A percentile compares a stretch with the other conserved stretches of the same genome.
These are phyloP conservation scores for Aurelia aurita complex sp. Pacific DNA, from an alignment of 30 jellyfish, hydroid and myxozoan genomes.

Conservation along the genomic window DNA sequence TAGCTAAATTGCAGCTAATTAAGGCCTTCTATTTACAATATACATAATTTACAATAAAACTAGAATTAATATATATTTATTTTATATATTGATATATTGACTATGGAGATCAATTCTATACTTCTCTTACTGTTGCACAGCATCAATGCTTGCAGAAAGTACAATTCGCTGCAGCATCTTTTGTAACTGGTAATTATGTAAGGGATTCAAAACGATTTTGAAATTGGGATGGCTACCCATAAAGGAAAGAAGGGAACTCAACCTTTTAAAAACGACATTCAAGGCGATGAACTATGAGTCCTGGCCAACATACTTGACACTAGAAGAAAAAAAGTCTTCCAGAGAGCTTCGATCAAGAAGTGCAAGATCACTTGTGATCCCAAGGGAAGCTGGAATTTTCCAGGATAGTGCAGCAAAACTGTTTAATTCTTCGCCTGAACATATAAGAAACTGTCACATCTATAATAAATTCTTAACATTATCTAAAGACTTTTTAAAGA, in stretches of 20 bases:
- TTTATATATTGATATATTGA: slow-evolving; percentile 8
- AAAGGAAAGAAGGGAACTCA: too few species aligned
- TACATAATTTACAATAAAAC: background rate
- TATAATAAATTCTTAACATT: too few species aligned
- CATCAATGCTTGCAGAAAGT: slow-evolving; percentile 32
- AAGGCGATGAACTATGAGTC: background rate
- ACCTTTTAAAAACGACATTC: too few species aligned
- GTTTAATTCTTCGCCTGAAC: too few species aligned
- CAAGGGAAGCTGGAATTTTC: slow-evolving; percentile 23
- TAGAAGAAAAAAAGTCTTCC: slow-evolving; percentile 31
- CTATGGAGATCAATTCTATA: slow-evolving; percentile 35
- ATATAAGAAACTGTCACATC: too few species aligned
- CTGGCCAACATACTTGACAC: slow-evolving; percentile 47
- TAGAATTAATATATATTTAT: slow-evolving; percentile 40
- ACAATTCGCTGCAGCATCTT: slow-evolving; percentile 49
- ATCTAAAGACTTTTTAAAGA: background rate
- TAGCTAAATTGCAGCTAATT: too few species aligned
- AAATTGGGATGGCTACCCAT: too few species aligned
- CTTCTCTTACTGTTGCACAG: slow-evolving; percentile 18
- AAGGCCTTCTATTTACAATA: too few species aligned
- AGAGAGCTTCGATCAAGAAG: slow-evolving; percentile 32
- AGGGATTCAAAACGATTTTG: slow-evolving; percentile 2
- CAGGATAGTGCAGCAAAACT: background rate
- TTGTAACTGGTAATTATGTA: slow-evolving; percentile 26
- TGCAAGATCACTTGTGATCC: background rate